Percentiles rank a stretch among this genome's conserved stretches.
Conservation (phyloP, 2,797 vertebrate genomes). For the Lepilemur septentrionalis region DNA sequence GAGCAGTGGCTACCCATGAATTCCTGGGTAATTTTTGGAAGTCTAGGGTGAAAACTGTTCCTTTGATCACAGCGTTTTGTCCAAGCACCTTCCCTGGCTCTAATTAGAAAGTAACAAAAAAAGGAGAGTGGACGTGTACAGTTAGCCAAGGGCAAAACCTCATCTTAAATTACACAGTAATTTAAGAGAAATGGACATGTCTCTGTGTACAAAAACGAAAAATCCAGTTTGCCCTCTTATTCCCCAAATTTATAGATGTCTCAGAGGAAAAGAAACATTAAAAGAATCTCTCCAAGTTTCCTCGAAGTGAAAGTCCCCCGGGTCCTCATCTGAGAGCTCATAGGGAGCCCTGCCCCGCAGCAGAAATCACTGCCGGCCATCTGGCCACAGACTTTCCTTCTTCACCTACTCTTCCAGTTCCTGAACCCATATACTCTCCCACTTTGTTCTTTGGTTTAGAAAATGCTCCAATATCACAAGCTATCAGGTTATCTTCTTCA, state of each 20-base stretch:
- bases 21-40: background rate
- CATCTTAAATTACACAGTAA: too few relatives aligned
- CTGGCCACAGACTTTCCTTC: background rate
- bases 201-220: conserved; percentile 9
- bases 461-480: background rate
- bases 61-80: conserved; percentile 21
- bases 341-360: background rate
- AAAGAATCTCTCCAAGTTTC: background rate
- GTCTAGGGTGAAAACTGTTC: background rate
- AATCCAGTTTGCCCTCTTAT: background rate
- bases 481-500: background rate
- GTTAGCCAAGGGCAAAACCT: conserved; percentile 39
- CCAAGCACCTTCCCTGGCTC: conserved; percentile 26
- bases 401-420: background rate
- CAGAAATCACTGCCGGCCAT: background rate
- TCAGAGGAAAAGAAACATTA: background rate
- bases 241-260: background rate
- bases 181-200: conserved; percentile 46
- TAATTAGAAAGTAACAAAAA: conserved; percentile 43
- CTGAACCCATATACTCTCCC: background rate
- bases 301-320: conserved; percentile 1
- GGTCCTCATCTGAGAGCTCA: background rate
- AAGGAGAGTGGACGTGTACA: background rate
- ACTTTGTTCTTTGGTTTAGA: background rate
- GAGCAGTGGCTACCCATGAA: background rate